Base-by-base conservation (phyloP, 2,888 invertebrate species). In the Toxonevra muliebris region DNA sequence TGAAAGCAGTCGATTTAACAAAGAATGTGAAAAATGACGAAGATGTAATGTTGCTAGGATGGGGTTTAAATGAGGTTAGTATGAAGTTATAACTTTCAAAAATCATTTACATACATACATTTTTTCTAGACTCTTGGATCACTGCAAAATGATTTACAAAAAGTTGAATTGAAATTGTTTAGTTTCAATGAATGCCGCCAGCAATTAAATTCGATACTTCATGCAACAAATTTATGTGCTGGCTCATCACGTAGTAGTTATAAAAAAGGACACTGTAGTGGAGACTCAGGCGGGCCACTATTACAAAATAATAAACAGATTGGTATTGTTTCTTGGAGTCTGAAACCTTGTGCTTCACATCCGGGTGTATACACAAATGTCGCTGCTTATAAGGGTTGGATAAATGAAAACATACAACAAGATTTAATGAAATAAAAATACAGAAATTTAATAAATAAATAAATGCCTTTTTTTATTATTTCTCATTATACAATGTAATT, bases 251-350 rank as follows among this genome's bases (percentile, higher is more conserved):
- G 20, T 1, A 17, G 40, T 5, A n/a, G 13, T 5, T 19, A 59
- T 17, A 11, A 30, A 10, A 67, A 43, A 17, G 74, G 74, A 11
- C 72, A 74, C 55, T 74, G 74, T 54, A 73, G 65, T 40, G 74
- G 74, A 12, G 74, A 73, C 48, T 74, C 74, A 9, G 74, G 73
- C 54, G 70, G 71, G 2, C 74, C 74, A 9, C 52, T 74, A 11
- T 13, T 74, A 17, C 9, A 62, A 11, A 11, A 53, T 43, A 50
- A 64, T n/a, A 48, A 48, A 64, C 73, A 74, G 62, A 70, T 74
- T 57, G 74, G 66, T 45, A 50, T 73, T 7, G 73, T 74, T 20
- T 73, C 74, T n/a, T 74, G 74, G 74, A 74, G 74, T 45, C 17
- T 73, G 2, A 74, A 74, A 20, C 74, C 74, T 0, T 74, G 74